phyloP scores from a whole-genome alignment of 2,113 vertebrate species.

The Nycticryphes semicollaris region DNA sequence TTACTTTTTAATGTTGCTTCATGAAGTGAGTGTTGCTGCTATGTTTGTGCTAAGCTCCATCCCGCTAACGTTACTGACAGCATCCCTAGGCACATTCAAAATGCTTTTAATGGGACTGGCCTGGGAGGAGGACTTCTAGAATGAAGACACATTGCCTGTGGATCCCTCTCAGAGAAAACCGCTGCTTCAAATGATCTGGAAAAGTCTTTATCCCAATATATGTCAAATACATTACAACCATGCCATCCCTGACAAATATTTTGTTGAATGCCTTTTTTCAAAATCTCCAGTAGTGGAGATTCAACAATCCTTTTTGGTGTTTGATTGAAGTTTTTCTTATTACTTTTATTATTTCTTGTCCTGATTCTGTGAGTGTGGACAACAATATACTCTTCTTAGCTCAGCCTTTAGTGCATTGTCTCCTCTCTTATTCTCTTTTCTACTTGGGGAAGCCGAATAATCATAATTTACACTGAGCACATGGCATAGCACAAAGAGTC shows the following conservation, averaged over 20 bases:
- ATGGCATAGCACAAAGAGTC: fast-evolving
- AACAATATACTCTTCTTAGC: background rate
- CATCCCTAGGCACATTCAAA: background rate
- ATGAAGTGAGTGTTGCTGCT: background rate
- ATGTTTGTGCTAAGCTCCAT: background rate
- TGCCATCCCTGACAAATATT: background rate
- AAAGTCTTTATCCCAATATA: background rate
- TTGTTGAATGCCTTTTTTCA: background rate
- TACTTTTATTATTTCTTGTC: background rate
- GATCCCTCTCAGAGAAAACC: background rate
- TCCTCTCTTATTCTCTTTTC: background rate
- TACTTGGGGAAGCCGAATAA: background rate
- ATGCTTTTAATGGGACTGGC: background rate
- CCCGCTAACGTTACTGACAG: background rate
- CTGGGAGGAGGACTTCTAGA: background rate
- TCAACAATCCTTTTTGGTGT: background rate
- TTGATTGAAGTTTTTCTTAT: background rate
- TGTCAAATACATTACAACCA: background rate
- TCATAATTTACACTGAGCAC: background rate
- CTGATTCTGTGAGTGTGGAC: background rate
- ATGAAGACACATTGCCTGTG: background rate
- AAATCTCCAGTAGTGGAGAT: background rate
- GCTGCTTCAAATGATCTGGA: background rate
- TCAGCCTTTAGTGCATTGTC: background rate
- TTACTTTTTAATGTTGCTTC: background rate